Evolutionary conservation across 2,888 invertebrate genomes (phyloP), one percentile per base, ranked within the genome.

Genomic region (Zonitis immaculata): DNA sequence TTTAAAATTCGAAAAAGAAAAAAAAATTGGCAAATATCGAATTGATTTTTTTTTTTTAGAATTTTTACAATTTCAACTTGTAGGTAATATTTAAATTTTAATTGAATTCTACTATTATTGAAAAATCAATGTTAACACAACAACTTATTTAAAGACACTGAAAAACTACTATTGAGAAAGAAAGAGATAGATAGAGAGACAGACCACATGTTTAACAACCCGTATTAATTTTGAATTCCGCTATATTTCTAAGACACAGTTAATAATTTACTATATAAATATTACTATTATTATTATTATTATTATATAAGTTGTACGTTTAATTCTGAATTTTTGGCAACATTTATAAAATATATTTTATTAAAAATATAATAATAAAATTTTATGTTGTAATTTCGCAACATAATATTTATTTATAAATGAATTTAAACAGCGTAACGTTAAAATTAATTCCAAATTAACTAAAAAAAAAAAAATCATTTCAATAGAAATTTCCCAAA

Each of bases 221-320:
- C n/a, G n/a, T n/a, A 42, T 42, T 53, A 46, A 51, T 44, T 56
- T 56, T 46, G 52, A 56, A 56, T 56, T 52, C 51, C 56, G 56
- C 52, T 56, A 56, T 42, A 47, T 44, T 48, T 49, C 42, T 48
- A 22, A 45, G 28, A 14, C 47, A 54, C 55, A 49, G 51, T 55
- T 55, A 51, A 20, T 2, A 44, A 20, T 45, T 49, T 44, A 46
- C 48, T 35, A 42, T 49, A 26, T 12, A 32, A 30, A 51, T 51
- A 49, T 47, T 49, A 35, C 45, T 51, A 54, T 50, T 54, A 42
- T 54, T 51, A 39, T 27, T 8, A 28, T 55, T 45, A 39, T 27
- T n/a, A 28, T 55, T 45, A 39, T 27, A 49, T 47, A 54, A 50
- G 39, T 27, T 35, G 44, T 47, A 51, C 42, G 49, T 42, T 50